Conservation (phyloP, 2,888 invertebrate genomes). For the Apoderus coryli region DNA sequence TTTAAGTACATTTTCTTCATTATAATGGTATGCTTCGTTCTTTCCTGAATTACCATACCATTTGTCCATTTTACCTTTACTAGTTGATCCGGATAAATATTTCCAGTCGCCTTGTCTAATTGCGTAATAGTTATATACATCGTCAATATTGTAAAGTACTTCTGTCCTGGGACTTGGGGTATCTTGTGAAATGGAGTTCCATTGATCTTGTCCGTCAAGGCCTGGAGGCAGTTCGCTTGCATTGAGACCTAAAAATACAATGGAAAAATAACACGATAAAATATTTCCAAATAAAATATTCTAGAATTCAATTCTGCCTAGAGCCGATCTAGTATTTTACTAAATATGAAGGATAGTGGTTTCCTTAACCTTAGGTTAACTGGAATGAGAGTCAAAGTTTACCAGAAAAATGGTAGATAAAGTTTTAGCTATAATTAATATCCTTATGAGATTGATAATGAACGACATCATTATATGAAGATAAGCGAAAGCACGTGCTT, state of each 20-base stretch:
- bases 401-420: too few species aligned
- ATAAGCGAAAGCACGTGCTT: too few species aligned
- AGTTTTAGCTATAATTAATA: too few species aligned
- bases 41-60: conserved; percentile 36
- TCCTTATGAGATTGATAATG: too few species aligned
- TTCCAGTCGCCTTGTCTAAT: conserved; percentile 47
- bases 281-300: too few species aligned
- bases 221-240: conserved; percentile 32
- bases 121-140: conserved; percentile 39
- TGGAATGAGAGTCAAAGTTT: too few species aligned
- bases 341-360: too few species aligned
- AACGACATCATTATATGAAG: too few species aligned
- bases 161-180: conserved; percentile 37
- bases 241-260: conserved; percentile 27
- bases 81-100: conserved; percentile 42
- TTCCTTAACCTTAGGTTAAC: too few species aligned
- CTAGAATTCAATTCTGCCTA: too few species aligned
- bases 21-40: conserved; percentile 28
- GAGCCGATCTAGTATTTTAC: too few species aligned
- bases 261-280: conserved; percentile 4
- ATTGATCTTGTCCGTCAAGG: conserved; percentile 42
- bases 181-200: conserved; percentile 36
- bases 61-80: conserved; percentile 25
- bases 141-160: conserved; percentile 43
- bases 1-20: conserved; percentile 30